Base-by-base conservation (phyloP, 2,888 invertebrate species). In the Agrilus cyanescens region DNA sequence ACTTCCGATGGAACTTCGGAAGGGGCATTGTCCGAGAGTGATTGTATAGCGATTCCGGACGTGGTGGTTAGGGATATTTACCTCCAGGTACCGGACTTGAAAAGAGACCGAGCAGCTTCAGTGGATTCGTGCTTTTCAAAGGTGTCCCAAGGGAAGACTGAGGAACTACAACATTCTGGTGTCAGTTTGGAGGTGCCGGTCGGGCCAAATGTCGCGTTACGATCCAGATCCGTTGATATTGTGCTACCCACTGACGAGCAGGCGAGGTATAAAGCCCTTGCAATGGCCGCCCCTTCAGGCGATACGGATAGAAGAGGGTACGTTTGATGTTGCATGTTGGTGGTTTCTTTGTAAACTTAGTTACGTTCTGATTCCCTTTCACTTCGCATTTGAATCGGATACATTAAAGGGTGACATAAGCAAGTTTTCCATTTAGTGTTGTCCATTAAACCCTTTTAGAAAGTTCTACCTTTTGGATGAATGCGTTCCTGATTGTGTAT, bases 61-160 rank as follows among this genome's bases (percentile, higher is more conserved):
- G 25, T 25, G 25, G 25, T 25, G 25, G 65, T 66, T 4, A 58
- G 61, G 30, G 66, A 67, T 49, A 65, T 66, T 59, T 52, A 68
- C 46, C 67, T 86, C 35, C 78, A 85, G 44, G 89, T 89, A 46
- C 89, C 89, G 32, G 86, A 88, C 57, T 65, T 88, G 51, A 84
- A 82, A 61, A 75, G 88, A 18, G 88, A 88, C 60, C 78, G 89
- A 13, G 89, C 89, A 13, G 88, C 87, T 29, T 88, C 88, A 0
- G 87, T 90, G 2, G 89, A 89, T 62, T 87, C 88, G 13, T 85
- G 86, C 60, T 89, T 88, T 64, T 79, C 85, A 44, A 83, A 84
- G 67, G 76, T 83, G 40, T 81, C 84, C 37, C 75, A 76, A 49
- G 77, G 76, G 42, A 78, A 82, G 62, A 79, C 82, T 14, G 81